A percentile compares a stretch with the other conserved stretches of the same genome.
phyloP scores from a whole-genome alignment of 1,140 invertebrate genomes.

The Drepana arcuata region DNA sequence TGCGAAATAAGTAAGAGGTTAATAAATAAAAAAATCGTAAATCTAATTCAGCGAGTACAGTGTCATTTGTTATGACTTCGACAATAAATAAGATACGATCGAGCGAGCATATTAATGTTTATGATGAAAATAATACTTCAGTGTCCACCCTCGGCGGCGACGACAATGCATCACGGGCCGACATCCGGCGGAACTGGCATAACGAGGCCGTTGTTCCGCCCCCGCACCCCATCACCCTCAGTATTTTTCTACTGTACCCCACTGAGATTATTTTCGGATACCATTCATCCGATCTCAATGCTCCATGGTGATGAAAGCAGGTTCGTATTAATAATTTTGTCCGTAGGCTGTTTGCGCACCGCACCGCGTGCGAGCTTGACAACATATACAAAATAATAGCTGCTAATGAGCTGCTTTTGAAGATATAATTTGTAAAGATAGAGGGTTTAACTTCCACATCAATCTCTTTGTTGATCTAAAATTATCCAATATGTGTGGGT shows the following conservation, averaged over 20 bases:
- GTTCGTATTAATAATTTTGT: constrained; percentile 50
- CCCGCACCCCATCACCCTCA: constrained; percentile 1
- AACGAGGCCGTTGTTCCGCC: constrained; percentile 60
- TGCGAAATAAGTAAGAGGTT: too few relatives aligned
- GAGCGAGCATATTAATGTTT: constrained; percentile 35
- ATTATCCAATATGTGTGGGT: too few relatives aligned
- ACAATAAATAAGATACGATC: constrained; percentile 8
- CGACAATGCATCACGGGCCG: constrained; percentile 53
- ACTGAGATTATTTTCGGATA: constrained; percentile 50
- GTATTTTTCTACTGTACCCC: constrained; percentile 21
- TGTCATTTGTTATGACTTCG: too few relatives aligned
- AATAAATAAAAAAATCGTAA: too few relatives aligned
- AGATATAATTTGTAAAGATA: too few relatives aligned
- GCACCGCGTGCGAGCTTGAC: constrained; percentile 6
- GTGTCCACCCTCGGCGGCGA: constrained; percentile 40
- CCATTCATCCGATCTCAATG: constrained; percentile 48
- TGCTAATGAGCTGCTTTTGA: constrained; percentile 10
- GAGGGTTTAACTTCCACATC: too few relatives aligned
- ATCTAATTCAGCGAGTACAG: too few relatives aligned
- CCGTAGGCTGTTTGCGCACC: constrained; percentile 28
- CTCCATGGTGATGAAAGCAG: constrained; percentile 54
- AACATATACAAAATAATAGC: constrained; percentile 23
- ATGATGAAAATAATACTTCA: constrained; percentile 38
- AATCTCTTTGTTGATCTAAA: too few relatives aligned
- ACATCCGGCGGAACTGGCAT: constrained; percentile 60